Base-by-base conservation (phyloP, 2,113 vertebrate species). In the Thamnaconus septentrionalis region DNA sequence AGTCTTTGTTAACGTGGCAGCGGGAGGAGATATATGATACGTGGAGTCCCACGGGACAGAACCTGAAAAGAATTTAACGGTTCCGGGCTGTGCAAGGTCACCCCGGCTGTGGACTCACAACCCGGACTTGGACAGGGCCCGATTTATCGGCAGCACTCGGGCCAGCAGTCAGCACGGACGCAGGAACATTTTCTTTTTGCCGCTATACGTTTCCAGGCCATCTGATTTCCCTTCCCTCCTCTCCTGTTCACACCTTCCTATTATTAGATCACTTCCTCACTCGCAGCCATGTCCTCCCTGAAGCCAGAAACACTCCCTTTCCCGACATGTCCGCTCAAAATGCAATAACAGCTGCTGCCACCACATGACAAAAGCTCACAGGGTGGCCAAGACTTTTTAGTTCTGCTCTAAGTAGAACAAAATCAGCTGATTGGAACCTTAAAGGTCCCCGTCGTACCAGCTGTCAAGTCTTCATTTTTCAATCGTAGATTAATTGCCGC, bases 191-290 rank as follows among this genome's bases (percentile, higher is more conserved):
- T 31, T 31, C 18, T 31, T 31, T 31, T 31, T 31, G 18, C 18
- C 18, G 18, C 18, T 31, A 31, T 31, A 31, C 18, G 18, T 31
- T 31, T 31, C 18, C 44, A 45, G 44, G 44, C 9, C 10, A 51
- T 10, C 51, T 50, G 61, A 4, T 66, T 76, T 79, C 62, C 10
- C 45, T 61, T 66, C 12, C 53, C 64, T 57, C 31, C 18, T 43
- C 5, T 10, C 53, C 40, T 5, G 48, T 78, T 82, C 73, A 73
- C 72, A 82, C 81, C 73, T 77, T 55, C 52, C 64, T 79, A 61
- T 80, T 73, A 79, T 78, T 71, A 78, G 70, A 77, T 68, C 53
- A 49, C 67, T 60, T 71, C 68, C 73, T 71, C 56, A 67, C 53
- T 73, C 5, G 56, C 40, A 52, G 63, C 61, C 18, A 31, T 31